Evolutionary conservation across 2,797 vertebrate species (phyloP), one percentile per base, ranked within the genome.

Genomic region (Tapirus indicus): DNA sequence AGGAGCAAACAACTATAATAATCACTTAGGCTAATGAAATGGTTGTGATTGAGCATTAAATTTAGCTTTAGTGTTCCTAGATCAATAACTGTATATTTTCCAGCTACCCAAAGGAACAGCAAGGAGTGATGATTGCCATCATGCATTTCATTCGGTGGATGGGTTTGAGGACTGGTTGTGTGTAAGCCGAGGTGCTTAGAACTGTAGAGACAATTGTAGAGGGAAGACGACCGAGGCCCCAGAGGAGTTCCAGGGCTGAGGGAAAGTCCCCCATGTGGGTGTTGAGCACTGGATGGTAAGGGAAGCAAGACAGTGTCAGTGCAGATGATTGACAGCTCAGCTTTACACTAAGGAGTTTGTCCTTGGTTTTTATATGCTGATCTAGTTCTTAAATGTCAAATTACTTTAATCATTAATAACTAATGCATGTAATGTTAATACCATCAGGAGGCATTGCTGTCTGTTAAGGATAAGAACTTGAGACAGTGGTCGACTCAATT

Each of bases 1-100:
- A 93, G 75, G 13, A 52, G 21, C 60, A 96, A 91, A 77, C 21
- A 95, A 69, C n/a, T 47, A 52, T 84, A 94, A 52, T 44, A 54
- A 78, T 91, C 52, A 74, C n/a, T 82, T 91, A 79, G 38, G 72
- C 78, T 77, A 91, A 95, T 79, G 62, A 92, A 94, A 87, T 93
- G 71, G 47, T 88, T 78, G 38, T 60, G 35, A 86, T 20, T 75
- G 72, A 93, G 44, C 49, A 49, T 89, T 64, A 91, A 69, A 74
- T 60, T 91, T 85, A 94, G 64, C n/a, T 79, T 18, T 16, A 23
- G 3, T n/a, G 12, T 93, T 77, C 25, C 27, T 56, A 74, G 52
- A 71, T 78, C 68, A 49, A 74, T 71, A 89, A 58, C 62, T 60
- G 7, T 21, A 47, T 38, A 6, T 96, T 69, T 92, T 75, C 47